Evolutionary conservation across 2,113 vertebrate genomes (phyloP).

Genomic region (Quiscalus mexicanus): DNA sequence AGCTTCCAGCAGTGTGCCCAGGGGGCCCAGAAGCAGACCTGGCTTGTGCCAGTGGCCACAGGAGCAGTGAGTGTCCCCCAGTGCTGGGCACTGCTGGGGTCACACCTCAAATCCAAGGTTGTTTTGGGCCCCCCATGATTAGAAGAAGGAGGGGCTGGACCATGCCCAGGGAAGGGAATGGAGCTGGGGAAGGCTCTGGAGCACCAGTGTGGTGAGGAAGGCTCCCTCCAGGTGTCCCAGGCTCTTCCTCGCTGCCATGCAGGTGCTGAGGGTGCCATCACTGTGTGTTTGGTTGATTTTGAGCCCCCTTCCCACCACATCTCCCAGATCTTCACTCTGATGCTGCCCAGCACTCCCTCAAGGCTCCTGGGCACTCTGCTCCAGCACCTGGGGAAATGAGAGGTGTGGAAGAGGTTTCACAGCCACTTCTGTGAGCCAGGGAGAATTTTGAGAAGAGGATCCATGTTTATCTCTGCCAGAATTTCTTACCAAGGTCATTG

Average conservation of each 20-base stretch:
- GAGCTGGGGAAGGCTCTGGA: background rate
- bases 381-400: background rate
- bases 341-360: background rate
- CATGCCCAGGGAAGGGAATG: rapidly evolving
- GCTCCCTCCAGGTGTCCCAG: background rate
- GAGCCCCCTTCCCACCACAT: background rate
- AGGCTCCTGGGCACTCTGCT: too few species aligned
- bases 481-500: background rate
- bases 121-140: background rate
- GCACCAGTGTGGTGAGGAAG: background rate
- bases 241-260: rapidly evolving
- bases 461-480: background rate
- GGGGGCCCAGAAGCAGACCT: too few species aligned
- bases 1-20: background rate
- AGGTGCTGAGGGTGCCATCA: background rate
- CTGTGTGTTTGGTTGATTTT: rapidly evolving
- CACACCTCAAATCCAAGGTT: background rate
- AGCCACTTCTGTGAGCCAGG: background rate
- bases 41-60: background rate
- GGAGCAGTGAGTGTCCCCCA: background rate
- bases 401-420: background rate
- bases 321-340: too few species aligned
- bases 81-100: background rate
- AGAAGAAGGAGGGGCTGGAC: background rate
- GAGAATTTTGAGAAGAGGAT: background rate